These are phyloP conservation scores for Andrena bicolor DNA, from an alignment of 2,888 invertebrate species.

Conservation along the genomic window DNA sequence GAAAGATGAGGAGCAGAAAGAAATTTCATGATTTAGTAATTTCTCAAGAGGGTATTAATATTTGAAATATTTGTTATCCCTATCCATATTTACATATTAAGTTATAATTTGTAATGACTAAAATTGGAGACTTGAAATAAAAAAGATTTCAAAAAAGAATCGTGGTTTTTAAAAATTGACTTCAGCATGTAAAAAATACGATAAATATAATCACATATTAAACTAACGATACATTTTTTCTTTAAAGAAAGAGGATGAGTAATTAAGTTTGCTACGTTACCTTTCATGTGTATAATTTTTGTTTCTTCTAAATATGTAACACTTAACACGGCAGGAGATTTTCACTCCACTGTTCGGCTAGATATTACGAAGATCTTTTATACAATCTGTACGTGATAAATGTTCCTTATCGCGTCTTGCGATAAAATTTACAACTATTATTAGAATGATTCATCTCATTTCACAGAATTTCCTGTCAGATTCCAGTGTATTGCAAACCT, in stretches of 20 bases:
- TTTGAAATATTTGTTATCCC: too few relatives aligned
- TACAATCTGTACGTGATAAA: conserved; percentile 32
- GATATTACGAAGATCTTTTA: conserved; percentile 36
- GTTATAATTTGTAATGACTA: too few relatives aligned
- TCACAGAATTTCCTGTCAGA: background rate
- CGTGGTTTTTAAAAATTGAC: too few relatives aligned
- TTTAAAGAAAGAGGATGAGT: background rate
- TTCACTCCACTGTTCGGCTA: background rate
- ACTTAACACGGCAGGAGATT: background rate
- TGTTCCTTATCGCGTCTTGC: conserved; percentile 39
- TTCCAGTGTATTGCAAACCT: background rate
- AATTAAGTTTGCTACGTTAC: conserved; percentile 23
- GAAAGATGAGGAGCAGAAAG: too few relatives aligned
- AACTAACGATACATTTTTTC: too few relatives aligned
- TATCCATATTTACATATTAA: too few relatives aligned
- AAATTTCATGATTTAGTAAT: too few relatives aligned
- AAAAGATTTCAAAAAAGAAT: too few relatives aligned
- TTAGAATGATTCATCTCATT: conserved; percentile 61
- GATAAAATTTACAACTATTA: conserved; percentile 65
- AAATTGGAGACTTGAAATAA: too few relatives aligned
- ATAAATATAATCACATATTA: too few relatives aligned
- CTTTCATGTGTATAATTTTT: conserved; percentile 37
- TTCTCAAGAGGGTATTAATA: too few relatives aligned
- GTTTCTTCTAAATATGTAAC: background rate
- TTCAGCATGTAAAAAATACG: too few relatives aligned